Percentiles rank a stretch among this genome's conserved stretches.
Evolutionary conservation across 2,888 invertebrate genomes (phyloP).

Genomic region (Thera obeliscata): DNA sequence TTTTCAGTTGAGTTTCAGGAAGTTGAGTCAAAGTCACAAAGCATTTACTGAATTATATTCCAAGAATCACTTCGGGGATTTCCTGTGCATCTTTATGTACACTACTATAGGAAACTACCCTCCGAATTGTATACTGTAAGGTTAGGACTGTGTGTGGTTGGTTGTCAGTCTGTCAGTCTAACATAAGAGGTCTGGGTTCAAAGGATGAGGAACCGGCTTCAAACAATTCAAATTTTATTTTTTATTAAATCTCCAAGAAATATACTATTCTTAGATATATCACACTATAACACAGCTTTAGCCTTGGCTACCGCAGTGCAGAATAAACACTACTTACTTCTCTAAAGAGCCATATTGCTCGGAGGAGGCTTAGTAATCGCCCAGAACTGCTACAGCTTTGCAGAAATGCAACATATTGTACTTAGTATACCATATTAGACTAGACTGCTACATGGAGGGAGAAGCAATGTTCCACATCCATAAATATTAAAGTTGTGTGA

Average conservation of each 20-base stretch:
- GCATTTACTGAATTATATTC: no score
- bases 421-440: conserved; percentile 10
- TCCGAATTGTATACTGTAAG: no score
- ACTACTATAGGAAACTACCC: no score
- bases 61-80: no score
- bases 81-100: no score
- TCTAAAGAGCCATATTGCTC: conserved; percentile 16
- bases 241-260: not conserved
- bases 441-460: conserved; percentile 7
- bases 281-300: not conserved
- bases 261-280: not conserved
- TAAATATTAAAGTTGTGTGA: conserved; percentile 15
- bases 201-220: no score
- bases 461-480: not conserved
- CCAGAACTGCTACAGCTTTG: conserved; percentile 10
- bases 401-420: conserved; percentile 7
- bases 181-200: no score
- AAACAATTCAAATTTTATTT: no score
- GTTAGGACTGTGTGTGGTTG: no score
- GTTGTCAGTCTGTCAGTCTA: no score
- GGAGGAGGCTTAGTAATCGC: conserved; percentile 16
- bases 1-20: no score
- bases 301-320: conserved; percentile 1
- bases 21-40: no score
- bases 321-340: conserved; percentile 10